phyloP scores from a whole-genome alignment of 2,888 invertebrate species.

The Unio pictorum region DNA sequence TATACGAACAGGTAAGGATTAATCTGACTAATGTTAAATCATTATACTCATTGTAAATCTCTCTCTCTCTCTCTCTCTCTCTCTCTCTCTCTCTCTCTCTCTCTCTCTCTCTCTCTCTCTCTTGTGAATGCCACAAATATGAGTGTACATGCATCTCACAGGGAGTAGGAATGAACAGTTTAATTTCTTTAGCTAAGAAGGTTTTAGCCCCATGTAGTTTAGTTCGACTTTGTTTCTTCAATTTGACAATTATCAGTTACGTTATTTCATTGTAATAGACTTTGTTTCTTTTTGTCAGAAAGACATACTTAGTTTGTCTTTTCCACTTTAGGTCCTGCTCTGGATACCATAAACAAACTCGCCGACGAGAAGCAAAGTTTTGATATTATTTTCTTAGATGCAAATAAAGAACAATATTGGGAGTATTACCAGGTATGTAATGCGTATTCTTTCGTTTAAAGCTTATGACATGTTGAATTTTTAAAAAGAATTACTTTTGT shows the following conservation, averaged over 20 bases:
- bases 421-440: constrained; percentile 41
- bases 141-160: too few species aligned
- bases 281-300: neutral
- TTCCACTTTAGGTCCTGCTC: constrained; percentile 13
- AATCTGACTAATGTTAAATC: too few species aligned
- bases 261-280: too few species aligned
- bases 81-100: constrained; percentile 6
- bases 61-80: constrained; percentile 6
- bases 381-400: constrained; percentile 52
- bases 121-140: too few species aligned
- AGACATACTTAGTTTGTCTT: too few species aligned
- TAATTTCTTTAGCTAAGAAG: too few species aligned
- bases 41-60: neutral
- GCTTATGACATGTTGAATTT: too few species aligned
- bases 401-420: constrained; percentile 39
- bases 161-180: too few species aligned
- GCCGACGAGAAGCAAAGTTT: constrained; percentile 32
- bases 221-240: too few species aligned
- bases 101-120: constrained; percentile 4
- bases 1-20: neutral
- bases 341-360: constrained; percentile 29
- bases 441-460: neutral
- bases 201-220: too few species aligned
- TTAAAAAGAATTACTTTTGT: too few species aligned
- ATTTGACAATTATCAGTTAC: too few species aligned